Conservation (phyloP, 2,888 invertebrate genomes). For the Phalera bucephala region DNA sequence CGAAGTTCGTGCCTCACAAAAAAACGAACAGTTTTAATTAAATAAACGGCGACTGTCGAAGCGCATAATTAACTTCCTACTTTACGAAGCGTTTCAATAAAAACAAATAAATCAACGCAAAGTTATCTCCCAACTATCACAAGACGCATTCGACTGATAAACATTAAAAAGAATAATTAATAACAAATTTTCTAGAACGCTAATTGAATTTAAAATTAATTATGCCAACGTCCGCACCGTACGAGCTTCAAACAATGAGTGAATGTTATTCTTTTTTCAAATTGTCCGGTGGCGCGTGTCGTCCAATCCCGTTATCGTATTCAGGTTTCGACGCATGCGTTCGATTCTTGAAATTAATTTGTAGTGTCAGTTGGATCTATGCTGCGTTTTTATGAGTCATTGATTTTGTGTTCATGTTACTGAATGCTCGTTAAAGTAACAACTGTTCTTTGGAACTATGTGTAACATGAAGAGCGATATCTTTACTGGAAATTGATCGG, state of each 20-base stretch:
- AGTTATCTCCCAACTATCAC: too few species aligned
- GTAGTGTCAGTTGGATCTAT: slow-evolving; percentile 16
- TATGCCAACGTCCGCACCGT: slow-evolving; percentile 24
- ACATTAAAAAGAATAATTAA: slow-evolving; percentile 17
- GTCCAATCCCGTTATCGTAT: slow-evolving; percentile 44
- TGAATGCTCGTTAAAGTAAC: too few species aligned
- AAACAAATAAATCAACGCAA: too few species aligned
- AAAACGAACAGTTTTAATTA: too few species aligned
- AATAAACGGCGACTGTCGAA: too few species aligned
- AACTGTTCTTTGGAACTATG: too few species aligned
- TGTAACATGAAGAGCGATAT: too few species aligned
- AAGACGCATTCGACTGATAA: neutral
- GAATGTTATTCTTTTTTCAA: slow-evolving; percentile 34
- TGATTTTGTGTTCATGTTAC: neutral
- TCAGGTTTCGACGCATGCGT: slow-evolving; percentile 31
- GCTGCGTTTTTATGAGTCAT: neutral
- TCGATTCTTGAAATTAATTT: slow-evolving; percentile 7
- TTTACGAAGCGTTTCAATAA: too few species aligned
- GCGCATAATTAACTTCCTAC: too few species aligned
- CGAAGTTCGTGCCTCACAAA: too few species aligned
- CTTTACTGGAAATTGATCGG: too few species aligned
- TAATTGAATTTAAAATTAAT: slow-evolving; percentile 29
- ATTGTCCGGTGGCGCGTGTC: slow-evolving; percentile 38
- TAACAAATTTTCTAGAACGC: slow-evolving; percentile 20
- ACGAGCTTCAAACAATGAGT: slow-evolving; percentile 38